Evolutionary conservation across 2,888 invertebrate genomes (phyloP), one percentile per base, ranked within the genome.

Genomic region (Caenorhabditis sp.): DNA sequence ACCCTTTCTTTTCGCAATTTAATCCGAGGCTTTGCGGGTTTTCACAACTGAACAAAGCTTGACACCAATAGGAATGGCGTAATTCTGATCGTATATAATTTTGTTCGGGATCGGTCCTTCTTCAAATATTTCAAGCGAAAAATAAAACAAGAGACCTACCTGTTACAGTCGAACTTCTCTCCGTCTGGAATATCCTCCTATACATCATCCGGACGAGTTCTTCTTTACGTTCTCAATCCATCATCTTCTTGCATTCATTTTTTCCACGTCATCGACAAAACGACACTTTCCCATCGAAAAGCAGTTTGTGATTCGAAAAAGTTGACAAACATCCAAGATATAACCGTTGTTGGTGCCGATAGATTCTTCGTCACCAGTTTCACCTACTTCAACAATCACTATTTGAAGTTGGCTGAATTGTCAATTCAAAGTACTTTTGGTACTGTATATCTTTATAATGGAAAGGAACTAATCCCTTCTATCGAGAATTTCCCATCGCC

Each of bases 311-410:
- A 83, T 65, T 54, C 72, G 57, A 63, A 55, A 64, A 26, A 37
- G 14, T 69, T 69, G 19, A 51, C 75, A n/a, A 84, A 83, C 57
- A 69, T 83, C 1, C 77, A 78, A 17, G 82, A 81, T 66, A 64
- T 86, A 14, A 73, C 72, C 0, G 86, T 80, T 1, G 79, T 85
- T 12, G 84, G 83, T 0, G 78, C 85, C 1, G 86, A 86, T 62
- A 61, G 81, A 43, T 81, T 86, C 60, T 81, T 84, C 64, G 31
- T 85, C 43, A 81, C 83, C 3, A 85, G 84, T 69, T 61, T 78
- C 43, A 79, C 77, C 12, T 82, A 71, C 54, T 85, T 81, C 62
- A 24, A 61, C 10, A 62, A 64, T 8, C 60, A 67, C n/a, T 70
- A 62, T 62, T 26, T 72, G 21, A 79, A 81, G 49, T 27, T 73